Conservation (phyloP, 2,113 vertebrate genomes). For the Thalassarche chlororhynchos region DNA sequence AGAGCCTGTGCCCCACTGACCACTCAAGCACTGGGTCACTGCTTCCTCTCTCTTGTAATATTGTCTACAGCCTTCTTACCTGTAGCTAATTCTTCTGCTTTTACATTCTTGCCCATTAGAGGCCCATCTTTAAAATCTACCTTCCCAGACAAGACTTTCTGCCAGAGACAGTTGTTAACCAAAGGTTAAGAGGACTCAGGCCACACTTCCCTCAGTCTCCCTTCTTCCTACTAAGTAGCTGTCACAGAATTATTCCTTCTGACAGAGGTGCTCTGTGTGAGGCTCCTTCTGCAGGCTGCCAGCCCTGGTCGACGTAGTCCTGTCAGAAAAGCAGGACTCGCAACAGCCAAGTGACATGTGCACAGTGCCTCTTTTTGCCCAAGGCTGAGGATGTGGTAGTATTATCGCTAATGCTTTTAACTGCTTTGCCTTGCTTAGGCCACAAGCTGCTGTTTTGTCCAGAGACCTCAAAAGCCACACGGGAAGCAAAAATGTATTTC, state of each 20-base stretch:
- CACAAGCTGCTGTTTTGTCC: not conserved
- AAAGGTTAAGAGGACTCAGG: not conserved
- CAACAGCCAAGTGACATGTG: not conserved
- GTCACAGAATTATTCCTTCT: not conserved
- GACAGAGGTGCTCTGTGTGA: not conserved
- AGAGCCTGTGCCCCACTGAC: not conserved
- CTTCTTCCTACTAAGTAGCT: not conserved
- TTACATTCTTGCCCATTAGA: not conserved
- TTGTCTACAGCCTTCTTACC: not conserved
- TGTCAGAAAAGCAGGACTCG: not conserved
- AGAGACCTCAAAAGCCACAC: not conserved
- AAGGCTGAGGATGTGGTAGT: not conserved
- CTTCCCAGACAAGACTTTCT: not conserved
- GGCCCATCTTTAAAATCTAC: not conserved
- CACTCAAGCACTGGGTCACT: not conserved
- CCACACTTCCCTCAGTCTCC: not conserved
- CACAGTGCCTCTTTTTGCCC: not conserved
- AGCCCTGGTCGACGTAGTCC: accelerated
- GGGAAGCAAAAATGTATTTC: not conserved
- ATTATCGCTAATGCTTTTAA: not conserved
- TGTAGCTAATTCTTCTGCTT: not conserved
- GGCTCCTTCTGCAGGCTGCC: not conserved
- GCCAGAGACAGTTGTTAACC: not conserved
- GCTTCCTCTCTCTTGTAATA: not conserved
- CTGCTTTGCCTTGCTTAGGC: not conserved